phyloP scores from a whole-genome alignment of 2,888 invertebrate genomes.

The Drosophila acutilabella region DNA sequence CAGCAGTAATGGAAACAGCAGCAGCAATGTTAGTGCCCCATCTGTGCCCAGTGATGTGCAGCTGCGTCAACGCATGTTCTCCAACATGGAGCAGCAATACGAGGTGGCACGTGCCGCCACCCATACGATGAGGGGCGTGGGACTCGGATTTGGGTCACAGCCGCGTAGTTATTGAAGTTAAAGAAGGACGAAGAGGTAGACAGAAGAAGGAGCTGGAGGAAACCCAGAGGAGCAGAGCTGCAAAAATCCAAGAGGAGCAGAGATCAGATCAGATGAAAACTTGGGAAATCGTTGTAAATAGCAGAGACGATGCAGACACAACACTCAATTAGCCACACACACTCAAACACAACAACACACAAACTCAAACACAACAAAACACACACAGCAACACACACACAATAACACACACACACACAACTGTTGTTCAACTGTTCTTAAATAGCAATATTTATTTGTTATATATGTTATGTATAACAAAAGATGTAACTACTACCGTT shows the following conservation, averaged over 20 bases:
- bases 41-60: constrained; percentile 79
- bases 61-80: constrained; percentile 92
- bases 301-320: constrained; percentile 19
- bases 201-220: too few relatives aligned
- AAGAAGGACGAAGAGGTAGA: not conserved
- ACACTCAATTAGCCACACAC: constrained; percentile 29
- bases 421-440: constrained; percentile 26
- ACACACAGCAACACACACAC: too few relatives aligned
- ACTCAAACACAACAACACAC: not conserved
- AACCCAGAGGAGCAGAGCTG: not conserved
- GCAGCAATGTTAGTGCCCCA: constrained; percentile 16
- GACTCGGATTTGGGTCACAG: constrained; percentile 90
- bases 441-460: constrained; percentile 44
- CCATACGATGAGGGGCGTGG: constrained; percentile 96
- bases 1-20: constrained; percentile 26
- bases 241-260: too few relatives aligned
- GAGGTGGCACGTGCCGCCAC: constrained; percentile 97
- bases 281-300: constrained; percentile 38
- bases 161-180: constrained; percentile 83
- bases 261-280: too few relatives aligned
- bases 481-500: constrained; percentile 7
- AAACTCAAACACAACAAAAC: too few relatives aligned
- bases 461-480: constrained; percentile 2
- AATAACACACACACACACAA: too few relatives aligned
- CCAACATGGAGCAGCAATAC: constrained; percentile 97